Evolutionary conservation across 1,140 invertebrate species (phyloP).

Genomic region (Nymphalis io): DNA sequence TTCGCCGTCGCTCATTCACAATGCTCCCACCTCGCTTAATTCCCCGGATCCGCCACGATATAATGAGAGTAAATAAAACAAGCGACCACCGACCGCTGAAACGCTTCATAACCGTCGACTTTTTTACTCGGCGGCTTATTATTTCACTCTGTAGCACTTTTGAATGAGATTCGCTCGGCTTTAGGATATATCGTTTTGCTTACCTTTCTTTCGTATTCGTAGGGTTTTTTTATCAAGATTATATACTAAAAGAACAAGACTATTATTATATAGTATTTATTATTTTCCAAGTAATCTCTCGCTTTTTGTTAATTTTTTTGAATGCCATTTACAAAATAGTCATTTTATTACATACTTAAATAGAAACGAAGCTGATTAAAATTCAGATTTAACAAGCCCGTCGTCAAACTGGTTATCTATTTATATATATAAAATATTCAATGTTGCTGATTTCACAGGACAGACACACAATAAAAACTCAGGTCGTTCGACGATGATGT

Average conservation of each 20-base stretch:
- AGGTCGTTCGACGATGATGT: constrained; percentile 2
- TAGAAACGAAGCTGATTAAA: no score
- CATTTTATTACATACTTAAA: no score
- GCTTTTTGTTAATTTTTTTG: no score
- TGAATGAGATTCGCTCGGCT: constrained; percentile 22
- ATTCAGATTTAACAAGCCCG: no score
- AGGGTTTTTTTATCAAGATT: neutral
- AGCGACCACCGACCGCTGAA: constrained; percentile 46
- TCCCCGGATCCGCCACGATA: constrained; percentile 36
- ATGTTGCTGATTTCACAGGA: no score
- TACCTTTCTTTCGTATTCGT: constrained; percentile 12
- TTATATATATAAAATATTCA: no score
- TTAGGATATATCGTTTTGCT: constrained; percentile 26
- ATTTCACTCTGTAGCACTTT: constrained; percentile 38
- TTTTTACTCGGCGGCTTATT: constrained; percentile 49
- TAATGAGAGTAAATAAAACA: constrained; percentile 56
- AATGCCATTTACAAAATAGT: no score
- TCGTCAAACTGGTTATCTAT: no score
- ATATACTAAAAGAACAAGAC: neutral
- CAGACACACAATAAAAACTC: neutral
- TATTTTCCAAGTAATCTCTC: no score
- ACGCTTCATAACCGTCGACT: constrained; percentile 46
- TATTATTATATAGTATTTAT: no score
- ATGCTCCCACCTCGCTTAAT: constrained; percentile 33
- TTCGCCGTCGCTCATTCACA: constrained; percentile 20